A percentile compares a stretch with the other conserved stretches of the same genome.
These are phyloP conservation scores for Nyctibius grandis DNA, from an alignment of 2,797 vertebrate species.

Conservation along the genomic window DNA sequence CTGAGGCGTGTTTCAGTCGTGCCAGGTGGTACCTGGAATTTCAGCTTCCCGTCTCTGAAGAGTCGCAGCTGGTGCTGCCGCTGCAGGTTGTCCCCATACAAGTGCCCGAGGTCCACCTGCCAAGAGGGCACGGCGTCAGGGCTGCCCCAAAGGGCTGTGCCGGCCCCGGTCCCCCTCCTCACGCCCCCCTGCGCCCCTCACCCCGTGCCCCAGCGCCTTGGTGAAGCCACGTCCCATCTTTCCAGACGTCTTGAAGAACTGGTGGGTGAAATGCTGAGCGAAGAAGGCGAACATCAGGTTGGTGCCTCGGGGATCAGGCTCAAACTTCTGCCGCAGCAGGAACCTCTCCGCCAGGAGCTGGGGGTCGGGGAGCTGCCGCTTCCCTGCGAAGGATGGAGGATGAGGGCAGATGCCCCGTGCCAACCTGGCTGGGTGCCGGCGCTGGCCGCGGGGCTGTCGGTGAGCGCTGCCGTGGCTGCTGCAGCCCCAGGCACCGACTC, in stretches of 20 bases:
- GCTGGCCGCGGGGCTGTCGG: rapidly evolving
- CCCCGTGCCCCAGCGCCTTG: constrained; percentile 89
- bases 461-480: background rate
- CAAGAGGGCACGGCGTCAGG: background rate
- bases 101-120: constrained; percentile 89
- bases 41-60: constrained; percentile 89
- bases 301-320: constrained; percentile 84
- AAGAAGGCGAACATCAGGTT: constrained; percentile 97
- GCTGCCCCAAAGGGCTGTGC: rapidly evolving
- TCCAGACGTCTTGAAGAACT: constrained; percentile 91
- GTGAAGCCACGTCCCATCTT: constrained; percentile 84
- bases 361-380: constrained; percentile 81
- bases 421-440: rapidly evolving
- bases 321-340: constrained; percentile 82
- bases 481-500: background rate
- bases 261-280: constrained; percentile 97
- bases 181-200: constrained; percentile 66
- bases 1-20: rapidly evolving
- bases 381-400: constrained; percentile 72
- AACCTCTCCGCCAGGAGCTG: constrained; percentile 78
- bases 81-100: constrained; percentile 87
- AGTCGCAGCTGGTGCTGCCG: constrained; percentile 87
- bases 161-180: rapidly evolving
- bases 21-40: constrained; percentile 83
- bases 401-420: background rate